These are phyloP conservation scores for Periparus ater DNA, from an alignment of 2,797 vertebrate species.

Conservation along the genomic window DNA sequence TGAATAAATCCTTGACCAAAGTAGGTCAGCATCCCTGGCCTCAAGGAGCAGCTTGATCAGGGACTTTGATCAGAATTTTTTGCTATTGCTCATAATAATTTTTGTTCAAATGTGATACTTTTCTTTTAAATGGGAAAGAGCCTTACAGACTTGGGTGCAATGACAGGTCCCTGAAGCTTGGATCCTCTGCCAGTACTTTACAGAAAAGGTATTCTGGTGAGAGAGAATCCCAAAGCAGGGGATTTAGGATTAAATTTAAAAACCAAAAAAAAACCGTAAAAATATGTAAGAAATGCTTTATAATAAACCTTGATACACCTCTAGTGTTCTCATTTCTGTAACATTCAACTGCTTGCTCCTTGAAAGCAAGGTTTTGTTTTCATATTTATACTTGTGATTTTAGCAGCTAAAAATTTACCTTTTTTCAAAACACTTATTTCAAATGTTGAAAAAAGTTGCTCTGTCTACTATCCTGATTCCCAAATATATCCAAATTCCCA, in stretches of 20 bases:
- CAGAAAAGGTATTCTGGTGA: neutral
- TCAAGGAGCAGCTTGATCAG: neutral
- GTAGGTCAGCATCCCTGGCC: neutral
- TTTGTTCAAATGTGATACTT: neutral
- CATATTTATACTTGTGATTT: neutral
- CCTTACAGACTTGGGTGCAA: neutral
- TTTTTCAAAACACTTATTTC: slow-evolving; percentile 21
- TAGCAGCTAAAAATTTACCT: neutral
- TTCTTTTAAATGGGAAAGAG: neutral
- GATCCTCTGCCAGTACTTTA: neutral
- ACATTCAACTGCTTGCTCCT: neutral
- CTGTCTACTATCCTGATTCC: neutral
- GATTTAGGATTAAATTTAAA: neutral
- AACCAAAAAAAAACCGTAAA: neutral
- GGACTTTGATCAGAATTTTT: neutral
- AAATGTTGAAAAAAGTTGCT: neutral
- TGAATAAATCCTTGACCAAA: slow-evolving; percentile 32
- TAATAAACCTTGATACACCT: neutral
- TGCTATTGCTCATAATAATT: neutral
- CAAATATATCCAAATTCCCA: slow-evolving; percentile 32
- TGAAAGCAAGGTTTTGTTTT: neutral
- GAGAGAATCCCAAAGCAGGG: neutral
- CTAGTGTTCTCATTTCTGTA: neutral
- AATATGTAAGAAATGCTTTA: neutral
- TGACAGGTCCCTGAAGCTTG: neutral